Percentiles rank a stretch among this genome's conserved stretches.
phyloP scores from a whole-genome alignment of 1,140 invertebrate genomes.

The Hyposmocoma kahamanoa region DNA sequence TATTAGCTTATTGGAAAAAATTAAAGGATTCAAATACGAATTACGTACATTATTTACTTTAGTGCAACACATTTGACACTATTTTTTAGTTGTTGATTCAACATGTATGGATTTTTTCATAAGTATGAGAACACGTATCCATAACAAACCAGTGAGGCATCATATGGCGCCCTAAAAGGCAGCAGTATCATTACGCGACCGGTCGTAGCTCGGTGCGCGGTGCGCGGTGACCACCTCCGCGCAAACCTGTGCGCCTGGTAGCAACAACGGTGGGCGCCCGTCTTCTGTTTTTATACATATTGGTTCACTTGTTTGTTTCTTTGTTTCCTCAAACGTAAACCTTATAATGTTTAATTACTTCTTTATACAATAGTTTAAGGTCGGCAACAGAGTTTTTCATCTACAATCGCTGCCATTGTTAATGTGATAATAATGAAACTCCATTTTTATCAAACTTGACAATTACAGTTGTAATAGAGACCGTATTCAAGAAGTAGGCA shows the following conservation, averaged over 20 bases:
- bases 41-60: background rate
- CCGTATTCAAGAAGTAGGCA: no score
- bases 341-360: no score
- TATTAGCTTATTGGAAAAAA: background rate
- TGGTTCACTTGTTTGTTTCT: no score
- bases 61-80: background rate
- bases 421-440: no score
- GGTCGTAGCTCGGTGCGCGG: slow-evolving; percentile 51
- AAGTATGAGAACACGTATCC: slow-evolving; percentile 27
- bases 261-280: slow-evolving; percentile 15
- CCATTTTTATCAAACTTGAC: no score
- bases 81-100: background rate
- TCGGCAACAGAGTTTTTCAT: no score
- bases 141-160: slow-evolving; percentile 32
- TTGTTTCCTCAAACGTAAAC: no score
- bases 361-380: no score
- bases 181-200: slow-evolving; percentile 59
- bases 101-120: background rate
- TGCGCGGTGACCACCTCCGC: slow-evolving; percentile 42
- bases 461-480: no score
- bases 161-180: slow-evolving; percentile 59
- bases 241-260: slow-evolving; percentile 46
- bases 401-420: no score
- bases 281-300: slow-evolving; percentile 49
- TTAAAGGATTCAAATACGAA: background rate